Percentiles rank a stretch among this genome's conserved stretches.
These are phyloP conservation scores for Hemibagrus guttatus DNA, from an alignment of 2,797 vertebrate species.

Conservation along the genomic window DNA sequence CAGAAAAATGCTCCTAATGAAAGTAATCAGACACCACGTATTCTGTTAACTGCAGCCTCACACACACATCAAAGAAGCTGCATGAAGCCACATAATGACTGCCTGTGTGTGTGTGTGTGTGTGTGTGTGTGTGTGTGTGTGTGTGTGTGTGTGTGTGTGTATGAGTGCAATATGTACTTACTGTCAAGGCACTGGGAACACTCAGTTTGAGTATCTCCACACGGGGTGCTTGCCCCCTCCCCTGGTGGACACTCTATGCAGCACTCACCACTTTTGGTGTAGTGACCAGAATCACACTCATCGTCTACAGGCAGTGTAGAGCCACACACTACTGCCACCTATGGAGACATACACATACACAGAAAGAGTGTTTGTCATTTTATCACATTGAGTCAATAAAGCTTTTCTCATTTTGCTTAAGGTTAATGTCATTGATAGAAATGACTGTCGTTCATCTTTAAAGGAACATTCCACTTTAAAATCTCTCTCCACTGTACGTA, in stretches of 20 bases:
- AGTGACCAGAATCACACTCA: slow-evolving; percentile 73
- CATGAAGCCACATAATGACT: slow-evolving; percentile 20
- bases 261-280: slow-evolving; percentile 82
- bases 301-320: slow-evolving; percentile 73
- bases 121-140: slow-evolving; percentile 36
- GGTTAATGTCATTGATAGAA: background rate
- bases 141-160: slow-evolving; percentile 32
- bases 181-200: slow-evolving; percentile 93
- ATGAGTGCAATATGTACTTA: slow-evolving; percentile 74
- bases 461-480: background rate
- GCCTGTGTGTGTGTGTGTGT: slow-evolving; percentile 34
- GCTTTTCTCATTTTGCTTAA: background rate
- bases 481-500: background rate
- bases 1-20: slow-evolving; percentile 18
- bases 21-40: slow-evolving; percentile 17
- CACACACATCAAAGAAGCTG: slow-evolving; percentile 17
- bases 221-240: slow-evolving; percentile 83
- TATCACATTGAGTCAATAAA: background rate
- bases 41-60: background rate
- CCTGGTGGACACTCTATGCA: slow-evolving; percentile 87
- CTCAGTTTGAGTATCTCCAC: slow-evolving; percentile 83
- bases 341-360: slow-evolving; percentile 37
- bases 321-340: slow-evolving; percentile 74
- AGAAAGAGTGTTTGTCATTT: background rate
- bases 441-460: background rate